Conservation (phyloP, 2,888 invertebrate species). For the Mystacides longicornis region DNA sequence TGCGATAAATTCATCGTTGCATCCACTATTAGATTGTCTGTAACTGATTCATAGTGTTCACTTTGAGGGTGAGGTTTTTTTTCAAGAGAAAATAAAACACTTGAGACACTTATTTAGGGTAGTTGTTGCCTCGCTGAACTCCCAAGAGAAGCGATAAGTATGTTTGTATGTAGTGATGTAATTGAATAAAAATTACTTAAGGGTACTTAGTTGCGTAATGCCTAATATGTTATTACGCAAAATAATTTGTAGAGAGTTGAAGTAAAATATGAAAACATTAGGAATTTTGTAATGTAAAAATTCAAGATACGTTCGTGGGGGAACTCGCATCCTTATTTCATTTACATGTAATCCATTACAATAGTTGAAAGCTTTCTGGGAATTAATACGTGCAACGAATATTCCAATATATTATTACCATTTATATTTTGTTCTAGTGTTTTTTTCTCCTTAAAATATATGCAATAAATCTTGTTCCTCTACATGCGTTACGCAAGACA, state of each 20-base stretch:
- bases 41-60: too few species aligned
- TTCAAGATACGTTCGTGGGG: slow-evolving; percentile 7
- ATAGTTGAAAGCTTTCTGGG: slow-evolving; percentile 11
- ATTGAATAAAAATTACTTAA: too few species aligned
- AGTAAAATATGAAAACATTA: neutral
- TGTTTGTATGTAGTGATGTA: neutral
- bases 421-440: neutral
- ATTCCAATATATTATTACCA: neutral
- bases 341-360: slow-evolving; percentile 16
- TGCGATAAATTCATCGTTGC: too few species aligned
- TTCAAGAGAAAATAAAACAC: neutral
- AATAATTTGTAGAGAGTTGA: neutral
- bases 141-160: too few species aligned
- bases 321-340: slow-evolving; percentile 13
- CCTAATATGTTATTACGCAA: too few species aligned
- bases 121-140: too few species aligned
- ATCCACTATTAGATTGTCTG: too few species aligned
- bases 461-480: neutral
- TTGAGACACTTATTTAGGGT: too few species aligned
- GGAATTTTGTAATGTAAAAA: slow-evolving; percentile 5
- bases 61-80: too few species aligned
- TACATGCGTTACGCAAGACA: neutral
- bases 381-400: slow-evolving; percentile 15
- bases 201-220: too few species aligned
- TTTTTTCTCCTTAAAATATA: neutral